Percentiles rank a stretch among this genome's conserved stretches.
Evolutionary conservation across 35 echinoderm and acorn worm genomes (phyloP).

Genomic region (Eucidaris tribuloides): DNA sequence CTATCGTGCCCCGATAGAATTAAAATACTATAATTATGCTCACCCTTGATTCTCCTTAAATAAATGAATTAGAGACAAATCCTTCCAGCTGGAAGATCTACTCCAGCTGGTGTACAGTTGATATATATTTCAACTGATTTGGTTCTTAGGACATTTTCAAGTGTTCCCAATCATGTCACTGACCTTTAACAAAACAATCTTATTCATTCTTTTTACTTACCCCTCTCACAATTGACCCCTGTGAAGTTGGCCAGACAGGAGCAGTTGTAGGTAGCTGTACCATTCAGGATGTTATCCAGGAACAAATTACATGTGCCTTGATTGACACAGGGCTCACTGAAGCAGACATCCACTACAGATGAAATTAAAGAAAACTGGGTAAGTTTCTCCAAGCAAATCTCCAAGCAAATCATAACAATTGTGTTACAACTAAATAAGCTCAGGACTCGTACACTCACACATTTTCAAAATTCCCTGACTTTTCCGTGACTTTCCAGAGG

Average conservation of each 20-base stretch:
- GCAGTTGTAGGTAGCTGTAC: constrained; percentile 22
- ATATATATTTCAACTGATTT: no score
- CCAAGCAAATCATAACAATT: neutral
- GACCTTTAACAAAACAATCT: neutral
- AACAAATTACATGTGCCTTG: constrained; percentile 20
- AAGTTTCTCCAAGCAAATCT: neutral
- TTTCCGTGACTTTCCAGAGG: no score
- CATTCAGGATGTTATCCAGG: neutral
- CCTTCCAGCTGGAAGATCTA: no score
- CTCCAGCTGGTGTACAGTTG: neutral
- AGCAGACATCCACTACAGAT: constrained; percentile 31
- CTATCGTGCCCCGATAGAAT: no score
- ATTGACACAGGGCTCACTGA: constrained; percentile 21
- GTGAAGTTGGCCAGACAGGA: constrained; percentile 13
- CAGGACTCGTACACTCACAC: neutral
- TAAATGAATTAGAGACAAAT: no score
- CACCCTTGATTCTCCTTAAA: no score
- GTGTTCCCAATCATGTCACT: neutral
- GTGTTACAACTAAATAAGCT: neutral
- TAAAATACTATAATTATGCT: neutral
- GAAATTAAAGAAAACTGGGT: neutral
- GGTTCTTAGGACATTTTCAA: no score
- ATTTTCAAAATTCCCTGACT: no score
- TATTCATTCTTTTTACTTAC: neutral
- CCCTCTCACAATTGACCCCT: constrained; percentile 25